These are phyloP conservation scores for Dioctria rufipes DNA, from an alignment of 2,888 invertebrate genomes.

Conservation along the genomic window DNA sequence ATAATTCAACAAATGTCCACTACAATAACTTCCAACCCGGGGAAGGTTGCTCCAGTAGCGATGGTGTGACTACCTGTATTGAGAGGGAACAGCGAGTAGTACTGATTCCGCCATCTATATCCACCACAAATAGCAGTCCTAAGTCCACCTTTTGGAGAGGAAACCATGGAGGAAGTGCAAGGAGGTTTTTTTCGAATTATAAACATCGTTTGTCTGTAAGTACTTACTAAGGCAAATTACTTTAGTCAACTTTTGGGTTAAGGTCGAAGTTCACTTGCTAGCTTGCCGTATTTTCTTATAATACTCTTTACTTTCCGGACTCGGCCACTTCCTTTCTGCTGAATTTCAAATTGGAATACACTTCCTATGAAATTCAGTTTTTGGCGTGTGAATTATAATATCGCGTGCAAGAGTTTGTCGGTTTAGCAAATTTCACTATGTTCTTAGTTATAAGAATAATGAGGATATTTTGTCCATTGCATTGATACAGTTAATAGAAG, in stretches of 20 bases:
- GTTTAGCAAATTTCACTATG: neutral
- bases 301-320: neutral
- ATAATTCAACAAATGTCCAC: constrained; percentile 77
- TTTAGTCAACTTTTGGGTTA: constrained; percentile 39
- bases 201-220: constrained; percentile 78
- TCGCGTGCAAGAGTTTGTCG: constrained; percentile 1
- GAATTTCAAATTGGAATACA: constrained; percentile 1
- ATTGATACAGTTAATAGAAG: too few species aligned
- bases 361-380: neutral
- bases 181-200: constrained; percentile 73
- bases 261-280: constrained; percentile 49
- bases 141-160: constrained; percentile 56
- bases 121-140: constrained; percentile 48
- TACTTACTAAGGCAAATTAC: constrained; percentile 55
- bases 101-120: constrained; percentile 73
- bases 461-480: too few species aligned
- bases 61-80: constrained; percentile 62
- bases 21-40: constrained; percentile 70
- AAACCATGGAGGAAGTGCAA: constrained; percentile 60
- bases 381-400: constrained; percentile 21
- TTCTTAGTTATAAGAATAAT: too few species aligned
- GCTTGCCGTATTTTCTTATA: neutral
- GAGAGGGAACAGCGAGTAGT: constrained; percentile 72
- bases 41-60: constrained; percentile 61
- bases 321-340: neutral